phyloP scores from a whole-genome alignment of 2,113 vertebrate genomes.

The Cichladusa arquata region DNA sequence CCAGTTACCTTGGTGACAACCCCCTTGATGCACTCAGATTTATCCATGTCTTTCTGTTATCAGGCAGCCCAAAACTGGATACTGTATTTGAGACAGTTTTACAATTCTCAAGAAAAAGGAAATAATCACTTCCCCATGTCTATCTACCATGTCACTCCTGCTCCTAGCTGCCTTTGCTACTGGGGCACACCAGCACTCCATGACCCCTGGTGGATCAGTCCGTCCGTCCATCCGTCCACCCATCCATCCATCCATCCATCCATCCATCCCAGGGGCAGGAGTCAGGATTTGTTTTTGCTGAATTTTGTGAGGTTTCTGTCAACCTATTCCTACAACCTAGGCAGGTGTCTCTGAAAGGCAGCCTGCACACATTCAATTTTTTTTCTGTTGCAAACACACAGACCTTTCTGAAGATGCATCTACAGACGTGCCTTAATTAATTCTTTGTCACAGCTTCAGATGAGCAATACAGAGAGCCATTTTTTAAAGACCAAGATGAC shows the following conservation, averaged over 20 bases:
- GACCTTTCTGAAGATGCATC: background rate
- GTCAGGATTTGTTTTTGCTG: background rate
- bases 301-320: background rate
- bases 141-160: rapidly evolving
- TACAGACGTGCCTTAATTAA: background rate
- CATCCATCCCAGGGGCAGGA: background rate
- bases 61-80: background rate
- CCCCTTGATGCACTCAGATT: background rate
- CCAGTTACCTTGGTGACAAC: background rate
- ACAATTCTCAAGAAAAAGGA: background rate
- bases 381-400: background rate
- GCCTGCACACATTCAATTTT: background rate
- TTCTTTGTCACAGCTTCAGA: background rate
- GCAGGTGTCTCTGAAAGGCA: background rate
- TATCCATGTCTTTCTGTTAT: background rate
- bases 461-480: background rate
- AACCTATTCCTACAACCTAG: background rate
- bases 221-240: background rate
- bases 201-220: background rate
- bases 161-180: background rate
- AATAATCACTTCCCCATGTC: background rate
- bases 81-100: background rate
- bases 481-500: background rate
- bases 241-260: background rate
- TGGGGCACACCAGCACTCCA: background rate